Evolutionary conservation across 2,113 vertebrate genomes (phyloP).

Genomic region (Gymnarchus niloticus): DNA sequence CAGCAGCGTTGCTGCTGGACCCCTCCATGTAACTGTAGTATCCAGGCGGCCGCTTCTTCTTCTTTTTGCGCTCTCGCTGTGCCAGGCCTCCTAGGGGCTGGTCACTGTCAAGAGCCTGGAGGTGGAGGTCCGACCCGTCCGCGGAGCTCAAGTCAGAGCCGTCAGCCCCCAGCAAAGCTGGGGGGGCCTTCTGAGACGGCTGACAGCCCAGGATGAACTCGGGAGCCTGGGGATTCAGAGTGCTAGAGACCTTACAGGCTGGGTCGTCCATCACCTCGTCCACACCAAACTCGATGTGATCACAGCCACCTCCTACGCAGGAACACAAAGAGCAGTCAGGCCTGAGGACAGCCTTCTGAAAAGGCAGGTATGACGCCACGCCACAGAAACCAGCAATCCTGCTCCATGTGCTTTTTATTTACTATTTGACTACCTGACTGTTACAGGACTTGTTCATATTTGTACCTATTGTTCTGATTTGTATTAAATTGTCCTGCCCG

Average conservation of each 20-base stretch:
- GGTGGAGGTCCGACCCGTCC: slow-evolving; percentile 66
- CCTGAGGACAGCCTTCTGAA: neutral
- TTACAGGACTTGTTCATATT: too few relatives aligned
- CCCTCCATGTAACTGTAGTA: slow-evolving; percentile 94
- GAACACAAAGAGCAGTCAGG: slow-evolving; percentile 21
- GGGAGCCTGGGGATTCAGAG: slow-evolving; percentile 93
- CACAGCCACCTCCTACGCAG: slow-evolving; percentile 79
- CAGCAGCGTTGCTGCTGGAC: slow-evolving; percentile 34
- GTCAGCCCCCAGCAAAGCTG: slow-evolving; percentile 47
- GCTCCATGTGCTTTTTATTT: too few relatives aligned
- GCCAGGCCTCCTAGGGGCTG: slow-evolving; percentile 69
- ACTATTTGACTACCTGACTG: too few relatives aligned
- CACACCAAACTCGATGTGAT: slow-evolving; percentile 90
- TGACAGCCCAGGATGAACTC: slow-evolving; percentile 92
- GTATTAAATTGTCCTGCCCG: too few relatives aligned
- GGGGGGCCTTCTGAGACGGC: slow-evolving; percentile 64
- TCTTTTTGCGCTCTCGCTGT: slow-evolving; percentile 90
- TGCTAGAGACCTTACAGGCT: slow-evolving; percentile 88
- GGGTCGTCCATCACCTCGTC: slow-evolving; percentile 84
- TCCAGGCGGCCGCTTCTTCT: slow-evolving; percentile 94
- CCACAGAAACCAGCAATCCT: neutral
- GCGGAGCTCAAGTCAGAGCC: slow-evolving; percentile 63
- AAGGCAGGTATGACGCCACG: neutral
- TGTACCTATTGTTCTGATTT: too few relatives aligned
- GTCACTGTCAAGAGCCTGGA: slow-evolving; percentile 59